Conservation (phyloP, 2,888 invertebrate genomes). For the Agrotis segetum region DNA sequence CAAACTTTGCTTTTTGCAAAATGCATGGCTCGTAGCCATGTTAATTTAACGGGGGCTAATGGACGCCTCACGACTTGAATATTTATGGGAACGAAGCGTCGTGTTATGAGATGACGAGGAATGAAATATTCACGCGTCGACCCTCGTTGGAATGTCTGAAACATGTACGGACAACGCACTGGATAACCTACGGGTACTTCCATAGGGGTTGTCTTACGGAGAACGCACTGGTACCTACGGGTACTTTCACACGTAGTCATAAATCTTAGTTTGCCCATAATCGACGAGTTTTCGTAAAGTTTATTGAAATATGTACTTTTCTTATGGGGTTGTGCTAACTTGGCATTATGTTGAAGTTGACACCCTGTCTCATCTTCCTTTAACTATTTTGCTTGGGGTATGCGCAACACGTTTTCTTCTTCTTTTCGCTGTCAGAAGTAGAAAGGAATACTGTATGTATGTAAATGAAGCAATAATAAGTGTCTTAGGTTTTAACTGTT, state of each 20-base stretch:
- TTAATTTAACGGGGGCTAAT: conserved; percentile 49
- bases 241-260: too few species aligned
- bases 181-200: neutral
- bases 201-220: too few species aligned
- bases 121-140: conserved; percentile 49
- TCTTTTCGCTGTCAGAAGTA: too few species aligned
- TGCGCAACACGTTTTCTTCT: too few species aligned
- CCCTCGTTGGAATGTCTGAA: conserved; percentile 1
- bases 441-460: too few species aligned
- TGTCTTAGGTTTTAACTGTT: neutral
- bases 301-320: too few species aligned
- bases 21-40: conserved; percentile 45
- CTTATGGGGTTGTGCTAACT: too few species aligned
- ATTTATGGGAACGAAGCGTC: conserved; percentile 42
- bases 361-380: too few species aligned
- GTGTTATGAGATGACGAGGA: conserved; percentile 45
- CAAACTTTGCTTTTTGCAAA: conserved; percentile 51
- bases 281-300: too few species aligned
- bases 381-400: too few species aligned
- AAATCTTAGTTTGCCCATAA: too few species aligned
- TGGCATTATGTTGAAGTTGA: too few species aligned
- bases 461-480: neutral
- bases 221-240: neutral
- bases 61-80: conserved; percentile 43
- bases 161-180: neutral